Evolutionary conservation across 2,797 vertebrate genomes (phyloP).

Genomic region (Ibycter americanus): DNA sequence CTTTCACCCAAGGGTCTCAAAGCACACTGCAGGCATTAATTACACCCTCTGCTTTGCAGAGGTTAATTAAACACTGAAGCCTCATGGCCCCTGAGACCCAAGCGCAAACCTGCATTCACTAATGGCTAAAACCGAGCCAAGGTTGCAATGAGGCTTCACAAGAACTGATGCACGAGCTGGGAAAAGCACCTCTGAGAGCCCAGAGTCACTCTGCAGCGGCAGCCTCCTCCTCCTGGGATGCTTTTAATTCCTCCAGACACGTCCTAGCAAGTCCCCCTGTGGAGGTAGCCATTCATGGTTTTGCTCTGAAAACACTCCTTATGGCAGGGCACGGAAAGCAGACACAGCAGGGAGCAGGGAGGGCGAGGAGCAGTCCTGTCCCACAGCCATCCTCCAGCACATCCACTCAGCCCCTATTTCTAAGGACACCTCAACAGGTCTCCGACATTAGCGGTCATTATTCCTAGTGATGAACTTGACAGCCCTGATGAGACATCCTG

Average conservation of each 20-base stretch:
- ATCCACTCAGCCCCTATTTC: rapidly evolving
- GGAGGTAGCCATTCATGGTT: rapidly evolving
- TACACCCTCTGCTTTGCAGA: background rate
- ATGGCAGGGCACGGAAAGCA: background rate
- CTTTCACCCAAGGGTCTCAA: background rate
- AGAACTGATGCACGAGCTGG: background rate
- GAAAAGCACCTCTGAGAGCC: background rate
- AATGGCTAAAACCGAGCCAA: background rate
- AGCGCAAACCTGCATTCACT: background rate
- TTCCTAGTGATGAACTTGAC: background rate
- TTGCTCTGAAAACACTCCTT: background rate
- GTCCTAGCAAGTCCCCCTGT: background rate
- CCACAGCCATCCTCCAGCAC: background rate
- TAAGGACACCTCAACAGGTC: background rate
- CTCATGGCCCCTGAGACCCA: background rate
- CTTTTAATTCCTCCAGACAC: background rate
- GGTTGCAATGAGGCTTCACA: rapidly evolving
- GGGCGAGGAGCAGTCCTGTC: rapidly evolving
- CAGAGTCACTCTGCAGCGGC: rapidly evolving
- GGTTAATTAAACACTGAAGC: background rate
- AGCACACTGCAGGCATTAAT: background rate
- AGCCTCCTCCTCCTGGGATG: background rate
- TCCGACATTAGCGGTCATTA: background rate
- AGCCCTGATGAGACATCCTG: too few relatives aligned
- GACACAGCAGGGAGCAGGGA: background rate